phyloP scores from a whole-genome alignment of 2,888 invertebrate species.

The Mythimna vitellina region DNA sequence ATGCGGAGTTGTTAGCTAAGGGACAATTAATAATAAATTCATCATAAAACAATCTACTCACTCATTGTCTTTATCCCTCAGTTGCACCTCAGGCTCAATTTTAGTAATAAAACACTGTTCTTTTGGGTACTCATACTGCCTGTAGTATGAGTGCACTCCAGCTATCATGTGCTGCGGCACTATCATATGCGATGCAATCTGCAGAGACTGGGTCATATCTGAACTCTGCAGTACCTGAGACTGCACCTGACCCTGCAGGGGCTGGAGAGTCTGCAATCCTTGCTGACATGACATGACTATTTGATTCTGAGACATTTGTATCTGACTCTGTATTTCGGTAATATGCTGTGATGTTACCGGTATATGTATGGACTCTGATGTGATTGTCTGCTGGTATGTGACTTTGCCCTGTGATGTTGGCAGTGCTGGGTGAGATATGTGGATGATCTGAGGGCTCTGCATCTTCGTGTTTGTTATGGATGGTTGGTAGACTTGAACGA shows the following conservation, averaged over 20 bases:
- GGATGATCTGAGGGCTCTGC: constrained; percentile 77
- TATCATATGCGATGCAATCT: constrained; percentile 82
- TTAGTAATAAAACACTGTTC: constrained; percentile 78
- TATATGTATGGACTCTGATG: constrained; percentile 78
- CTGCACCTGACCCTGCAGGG: constrained; percentile 59
- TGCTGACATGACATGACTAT: constrained; percentile 85
- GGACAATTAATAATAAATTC: neutral
- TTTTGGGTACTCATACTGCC: constrained; percentile 81
- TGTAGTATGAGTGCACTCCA: constrained; percentile 78
- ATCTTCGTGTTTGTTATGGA: constrained; percentile 70
- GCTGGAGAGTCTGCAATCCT: constrained; percentile 73
- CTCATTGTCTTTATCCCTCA: constrained; percentile 74
- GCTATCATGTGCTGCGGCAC: constrained; percentile 83
- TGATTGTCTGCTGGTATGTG: constrained; percentile 80
- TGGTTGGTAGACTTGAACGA: constrained; percentile 83
- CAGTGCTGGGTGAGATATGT: constrained; percentile 78
- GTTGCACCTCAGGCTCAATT: constrained; percentile 72
- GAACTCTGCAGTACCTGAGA: constrained; percentile 74
- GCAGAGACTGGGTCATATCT: constrained; percentile 78
- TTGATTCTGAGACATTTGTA: constrained; percentile 78
- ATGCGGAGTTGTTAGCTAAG: too few relatives aligned
- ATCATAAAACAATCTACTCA: constrained; percentile 67
- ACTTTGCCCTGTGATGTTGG: constrained; percentile 79
- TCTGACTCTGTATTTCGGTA: constrained; percentile 73
- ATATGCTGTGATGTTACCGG: constrained; percentile 75